phyloP scores from a whole-genome alignment of 1,140 invertebrate genomes.

The Nasonia vitripennis region DNA sequence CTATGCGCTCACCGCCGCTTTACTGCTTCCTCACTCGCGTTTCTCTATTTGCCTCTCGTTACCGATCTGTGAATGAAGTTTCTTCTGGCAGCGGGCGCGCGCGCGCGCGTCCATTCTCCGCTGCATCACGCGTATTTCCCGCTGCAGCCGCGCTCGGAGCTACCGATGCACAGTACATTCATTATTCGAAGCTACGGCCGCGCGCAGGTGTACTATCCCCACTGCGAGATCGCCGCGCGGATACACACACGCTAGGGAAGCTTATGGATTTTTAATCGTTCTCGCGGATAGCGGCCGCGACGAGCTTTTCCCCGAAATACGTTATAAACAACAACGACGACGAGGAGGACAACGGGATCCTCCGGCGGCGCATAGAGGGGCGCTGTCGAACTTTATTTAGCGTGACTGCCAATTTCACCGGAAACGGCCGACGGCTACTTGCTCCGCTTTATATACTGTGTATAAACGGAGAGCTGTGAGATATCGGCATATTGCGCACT shows the following conservation, averaged over 20 bases:
- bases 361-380: neutral
- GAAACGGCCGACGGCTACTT: no score
- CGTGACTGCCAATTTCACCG: neutral
- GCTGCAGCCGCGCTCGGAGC: constrained; percentile 11
- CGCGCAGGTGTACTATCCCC: constrained; percentile 17
- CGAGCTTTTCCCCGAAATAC: neutral
- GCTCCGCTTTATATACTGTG: no score
- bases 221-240: neutral
- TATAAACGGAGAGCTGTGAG: no score
- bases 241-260: neutral
- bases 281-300: neutral
- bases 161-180: constrained; percentile 11
- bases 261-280: neutral
- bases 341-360: neutral
- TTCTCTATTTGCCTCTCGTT: constrained; percentile 30
- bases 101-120: neutral
- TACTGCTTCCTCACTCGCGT: neutral
- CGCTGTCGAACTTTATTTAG: neutral
- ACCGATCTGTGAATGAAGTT: constrained; percentile 35
- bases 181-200: neutral
- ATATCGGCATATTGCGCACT: no score
- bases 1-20: neutral
- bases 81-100: neutral
- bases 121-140: neutral
- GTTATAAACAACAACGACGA: neutral